A percentile compares a stretch with the other conserved stretches of the same genome.
phyloP scores from a whole-genome alignment of 2,888 invertebrate genomes.

The Drosophila stalkeri region DNA sequence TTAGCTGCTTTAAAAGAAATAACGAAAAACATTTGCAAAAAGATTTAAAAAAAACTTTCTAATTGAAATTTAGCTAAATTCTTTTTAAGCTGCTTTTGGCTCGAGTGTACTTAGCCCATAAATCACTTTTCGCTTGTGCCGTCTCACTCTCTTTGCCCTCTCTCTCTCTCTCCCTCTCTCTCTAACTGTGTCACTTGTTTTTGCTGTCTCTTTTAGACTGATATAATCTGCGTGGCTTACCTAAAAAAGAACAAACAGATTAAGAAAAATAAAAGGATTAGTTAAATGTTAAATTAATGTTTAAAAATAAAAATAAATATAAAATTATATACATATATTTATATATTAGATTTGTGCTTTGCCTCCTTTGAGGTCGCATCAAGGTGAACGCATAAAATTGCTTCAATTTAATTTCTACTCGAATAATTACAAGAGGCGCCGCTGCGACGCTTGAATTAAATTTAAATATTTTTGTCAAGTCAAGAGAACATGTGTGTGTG shows the following conservation, averaged over 20 bases:
- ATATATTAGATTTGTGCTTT: constrained; percentile 4
- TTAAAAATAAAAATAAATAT: background rate
- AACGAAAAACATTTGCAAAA: background rate
- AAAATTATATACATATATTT: no score
- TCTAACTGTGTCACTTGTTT: background rate
- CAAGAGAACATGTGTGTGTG: background rate
- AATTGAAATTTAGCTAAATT: constrained; percentile 12
- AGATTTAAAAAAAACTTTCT: background rate
- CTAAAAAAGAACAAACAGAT: constrained; percentile 46
- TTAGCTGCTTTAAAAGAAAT: background rate
- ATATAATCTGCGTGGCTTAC: constrained; percentile 56
- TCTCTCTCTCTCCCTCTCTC: no score
- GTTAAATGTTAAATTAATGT: constrained; percentile 19
- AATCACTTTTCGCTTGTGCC: constrained; percentile 31
- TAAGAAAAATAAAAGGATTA: constrained; percentile 34
- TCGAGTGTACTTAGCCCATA: constrained; percentile 51
- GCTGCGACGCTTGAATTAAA: constrained; percentile 21
- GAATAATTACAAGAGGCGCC: constrained; percentile 18
- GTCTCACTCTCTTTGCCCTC: background rate
- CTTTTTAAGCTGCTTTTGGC: constrained; percentile 27
- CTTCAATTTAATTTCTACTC: background rate
- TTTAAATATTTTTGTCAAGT: constrained; percentile 23
- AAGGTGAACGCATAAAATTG: constrained; percentile 32
- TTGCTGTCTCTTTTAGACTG: background rate
- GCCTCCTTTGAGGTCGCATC: constrained; percentile 42